phyloP scores from a whole-genome alignment of 1,140 invertebrate genomes.

The Drosophila ambigua region DNA sequence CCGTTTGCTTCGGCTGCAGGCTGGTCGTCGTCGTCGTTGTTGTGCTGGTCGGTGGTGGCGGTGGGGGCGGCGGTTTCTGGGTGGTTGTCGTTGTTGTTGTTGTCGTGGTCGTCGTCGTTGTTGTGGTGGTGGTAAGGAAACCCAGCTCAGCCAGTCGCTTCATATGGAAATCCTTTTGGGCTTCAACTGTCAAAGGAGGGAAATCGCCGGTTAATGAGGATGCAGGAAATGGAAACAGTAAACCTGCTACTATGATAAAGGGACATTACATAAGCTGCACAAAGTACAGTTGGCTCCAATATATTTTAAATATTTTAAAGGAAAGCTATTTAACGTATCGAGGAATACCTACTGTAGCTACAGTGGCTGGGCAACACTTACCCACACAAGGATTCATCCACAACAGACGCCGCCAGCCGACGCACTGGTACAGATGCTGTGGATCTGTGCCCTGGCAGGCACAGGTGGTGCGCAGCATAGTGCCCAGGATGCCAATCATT shows the following conservation, averaged over 20 bases:
- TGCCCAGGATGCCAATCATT: conserved; percentile 93
- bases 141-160: conserved; percentile 85
- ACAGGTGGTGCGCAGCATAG: conserved; percentile 92
- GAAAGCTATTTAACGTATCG: conserved; percentile 2
- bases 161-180: conserved; percentile 94
- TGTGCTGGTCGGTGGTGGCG: conserved; percentile 65
- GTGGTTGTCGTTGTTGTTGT: conserved; percentile 79
- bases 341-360: no score
- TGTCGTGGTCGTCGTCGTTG: conserved; percentile 82
- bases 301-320: not conserved
- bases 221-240: conserved; percentile 2
- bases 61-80: conserved; percentile 63
- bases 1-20: conserved; percentile 68
- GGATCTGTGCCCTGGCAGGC: conserved; percentile 93
- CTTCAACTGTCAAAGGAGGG: conserved; percentile 88
- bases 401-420: conserved; percentile 94
- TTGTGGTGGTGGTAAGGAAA: conserved; percentile 84
- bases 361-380: conserved; percentile 85
- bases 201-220: not conserved
- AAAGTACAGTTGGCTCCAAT: no score
- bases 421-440: conserved; percentile 92
- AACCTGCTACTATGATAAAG: no score
- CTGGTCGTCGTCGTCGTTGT: conserved; percentile 72
- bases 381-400: conserved; percentile 96
- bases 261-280: no score